Evolutionary conservation across 2,797 vertebrate genomes (phyloP).

Genomic region (Periparus ater): DNA sequence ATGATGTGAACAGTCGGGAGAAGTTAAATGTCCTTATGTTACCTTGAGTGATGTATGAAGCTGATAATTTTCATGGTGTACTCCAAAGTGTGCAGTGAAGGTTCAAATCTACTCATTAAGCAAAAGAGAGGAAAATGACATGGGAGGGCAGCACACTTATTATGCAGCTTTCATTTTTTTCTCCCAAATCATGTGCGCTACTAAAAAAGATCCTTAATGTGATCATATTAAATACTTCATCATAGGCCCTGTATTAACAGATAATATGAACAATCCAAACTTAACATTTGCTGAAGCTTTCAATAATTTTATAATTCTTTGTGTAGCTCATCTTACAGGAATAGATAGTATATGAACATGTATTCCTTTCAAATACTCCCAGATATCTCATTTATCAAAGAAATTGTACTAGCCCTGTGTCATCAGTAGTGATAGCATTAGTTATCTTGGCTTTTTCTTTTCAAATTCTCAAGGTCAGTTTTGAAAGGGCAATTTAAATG

Average conservation of each 20-base stretch:
- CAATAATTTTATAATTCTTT: background rate
- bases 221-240: background rate
- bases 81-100: background rate
- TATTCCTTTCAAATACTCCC: background rate
- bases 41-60: background rate
- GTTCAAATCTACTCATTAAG: background rate
- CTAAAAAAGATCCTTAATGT: background rate
- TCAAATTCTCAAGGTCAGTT: background rate
- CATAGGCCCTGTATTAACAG: background rate
- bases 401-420: background rate
- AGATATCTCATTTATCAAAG: background rate
- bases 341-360: background rate
- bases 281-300: background rate
- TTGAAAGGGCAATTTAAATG: background rate
- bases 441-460: background rate
- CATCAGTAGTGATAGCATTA: background rate
- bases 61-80: background rate
- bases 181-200: background rate
- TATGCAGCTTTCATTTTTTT: background rate
- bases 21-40: background rate
- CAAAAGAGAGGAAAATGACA: background rate
- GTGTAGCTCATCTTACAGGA: background rate
- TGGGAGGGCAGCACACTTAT: background rate
- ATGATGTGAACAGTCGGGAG: background rate
- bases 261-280: background rate